phyloP scores from a whole-genome alignment of 2,113 vertebrate species.

The Odontophorus gujanensis region DNA sequence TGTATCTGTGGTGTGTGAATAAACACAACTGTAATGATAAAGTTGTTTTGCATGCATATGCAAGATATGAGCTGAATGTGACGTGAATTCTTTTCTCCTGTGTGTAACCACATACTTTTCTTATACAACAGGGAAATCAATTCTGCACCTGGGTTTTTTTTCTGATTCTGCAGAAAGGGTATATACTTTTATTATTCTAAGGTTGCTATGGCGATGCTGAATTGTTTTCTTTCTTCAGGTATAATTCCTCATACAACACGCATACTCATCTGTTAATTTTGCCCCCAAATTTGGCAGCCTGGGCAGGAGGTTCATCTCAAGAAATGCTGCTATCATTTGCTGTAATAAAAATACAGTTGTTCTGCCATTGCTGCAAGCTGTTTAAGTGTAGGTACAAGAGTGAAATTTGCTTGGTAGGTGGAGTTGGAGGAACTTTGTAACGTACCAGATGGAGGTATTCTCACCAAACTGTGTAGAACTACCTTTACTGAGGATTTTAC shows the following conservation, averaged over 20 bases:
- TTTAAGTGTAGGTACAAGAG: neutral
- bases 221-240: neutral
- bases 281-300: neutral
- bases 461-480: neutral
- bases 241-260: neutral
- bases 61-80: neutral
- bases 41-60: neutral
- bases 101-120: neutral
- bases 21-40: neutral
- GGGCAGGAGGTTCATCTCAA: neutral
- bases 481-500: neutral
- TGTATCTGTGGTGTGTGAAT: neutral
- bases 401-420: neutral
- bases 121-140: neutral
- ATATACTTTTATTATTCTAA: neutral
- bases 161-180: neutral
- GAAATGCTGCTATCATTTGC: neutral
- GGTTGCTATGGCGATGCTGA: neutral
- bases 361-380: neutral
- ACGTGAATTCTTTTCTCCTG: neutral
- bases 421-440: neutral
- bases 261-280: accelerated
- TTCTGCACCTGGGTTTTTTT: neutral
- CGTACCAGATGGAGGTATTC: neutral
- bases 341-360: neutral